Evolutionary conservation across 1,140 invertebrate genomes (phyloP), one percentile per base, ranked within the genome.

Genomic region (Reticulitermes speratus): DNA sequence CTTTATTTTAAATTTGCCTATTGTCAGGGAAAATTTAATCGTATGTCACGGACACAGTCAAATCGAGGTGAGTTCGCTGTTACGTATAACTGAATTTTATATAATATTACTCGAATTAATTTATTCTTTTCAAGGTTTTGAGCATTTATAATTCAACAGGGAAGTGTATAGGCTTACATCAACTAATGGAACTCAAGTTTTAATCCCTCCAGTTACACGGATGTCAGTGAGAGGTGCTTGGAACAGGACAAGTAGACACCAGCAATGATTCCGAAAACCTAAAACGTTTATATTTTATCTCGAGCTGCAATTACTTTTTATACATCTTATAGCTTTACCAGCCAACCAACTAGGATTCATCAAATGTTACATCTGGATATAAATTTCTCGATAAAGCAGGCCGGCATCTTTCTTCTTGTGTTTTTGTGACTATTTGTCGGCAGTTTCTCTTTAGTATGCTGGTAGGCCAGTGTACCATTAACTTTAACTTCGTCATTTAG

Each of bases 331-430:
- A 30, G 65, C n/a, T 75, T 75, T 9, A 14, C 7, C 65, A 75
- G 9, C n/a, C 65, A 75, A 30, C 65, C 65, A 30, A 75, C 25
- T 11, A 75, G 65, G 65, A 75, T 75, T 75, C 65, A 75, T 75
- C 25, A 75, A 75, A 75, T 11, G 65, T 30, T 75, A 12, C 65
- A 75, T 75, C 65, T 75, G 65, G 25, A 75, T n/a, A 75, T 75
- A 25, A 75, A 75, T 75, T 75, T 75, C 65, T 75, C 65, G n/a
- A 75, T 30, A 75, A 75, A 75, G 65, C 65, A 1, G 65, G 65
- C n/a, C 65, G 65, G 65, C 65, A 75, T 75, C 65, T 75, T 65
- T 65, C 59, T 65, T 65, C 59, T 65, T n/a, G 25, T 65, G 59
- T 65, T 65, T 65, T 75, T 75, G 65, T 75, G 65, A 30, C 65